Evolutionary conservation across 2,113 vertebrate species (phyloP).

Genomic region (Carassius gibelio): DNA sequence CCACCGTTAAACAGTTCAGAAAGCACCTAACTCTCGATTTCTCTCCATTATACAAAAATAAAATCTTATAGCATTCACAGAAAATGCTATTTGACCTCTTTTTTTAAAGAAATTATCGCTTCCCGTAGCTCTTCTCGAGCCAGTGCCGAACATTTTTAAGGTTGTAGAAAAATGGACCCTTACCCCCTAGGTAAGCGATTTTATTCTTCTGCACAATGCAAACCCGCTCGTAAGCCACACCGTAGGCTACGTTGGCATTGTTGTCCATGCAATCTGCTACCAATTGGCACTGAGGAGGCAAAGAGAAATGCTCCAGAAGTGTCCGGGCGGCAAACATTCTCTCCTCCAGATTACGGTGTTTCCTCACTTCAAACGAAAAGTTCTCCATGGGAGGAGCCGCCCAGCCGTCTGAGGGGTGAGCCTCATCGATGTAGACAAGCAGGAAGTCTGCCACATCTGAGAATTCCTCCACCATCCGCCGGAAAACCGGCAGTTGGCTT

Average conservation of each 20-base stretch:
- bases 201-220: constrained; percentile 94
- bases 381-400: constrained; percentile 83
- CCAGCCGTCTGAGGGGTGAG: constrained; percentile 96
- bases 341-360: constrained; percentile 90
- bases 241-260: constrained; percentile 91
- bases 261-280: constrained; percentile 98
- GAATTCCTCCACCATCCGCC: constrained; percentile 93
- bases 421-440: constrained; percentile 97
- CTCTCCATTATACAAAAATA: constrained; percentile 51
- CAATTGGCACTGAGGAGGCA: constrained; percentile 90
- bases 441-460: constrained; percentile 93
- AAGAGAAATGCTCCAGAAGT: constrained; percentile 85
- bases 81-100: constrained; percentile 11
- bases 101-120: constrained; percentile 76
- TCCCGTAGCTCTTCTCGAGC: constrained; percentile 88
- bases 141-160: constrained; percentile 88
- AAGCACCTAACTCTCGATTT: constrained; percentile 40
- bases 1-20: constrained; percentile 42
- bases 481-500: constrained; percentile 90
- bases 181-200: constrained; percentile 91
- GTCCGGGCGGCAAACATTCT: constrained; percentile 85
- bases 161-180: constrained; percentile 95
- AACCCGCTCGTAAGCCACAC: constrained; percentile 91
- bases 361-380: constrained; percentile 85
- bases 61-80: constrained; percentile 42